A percentile compares a stretch with the other conserved stretches of the same genome.
These are phyloP conservation scores for Megaceryle torquata DNA, from an alignment of 2,113 vertebrate species.

Conservation along the genomic window DNA sequence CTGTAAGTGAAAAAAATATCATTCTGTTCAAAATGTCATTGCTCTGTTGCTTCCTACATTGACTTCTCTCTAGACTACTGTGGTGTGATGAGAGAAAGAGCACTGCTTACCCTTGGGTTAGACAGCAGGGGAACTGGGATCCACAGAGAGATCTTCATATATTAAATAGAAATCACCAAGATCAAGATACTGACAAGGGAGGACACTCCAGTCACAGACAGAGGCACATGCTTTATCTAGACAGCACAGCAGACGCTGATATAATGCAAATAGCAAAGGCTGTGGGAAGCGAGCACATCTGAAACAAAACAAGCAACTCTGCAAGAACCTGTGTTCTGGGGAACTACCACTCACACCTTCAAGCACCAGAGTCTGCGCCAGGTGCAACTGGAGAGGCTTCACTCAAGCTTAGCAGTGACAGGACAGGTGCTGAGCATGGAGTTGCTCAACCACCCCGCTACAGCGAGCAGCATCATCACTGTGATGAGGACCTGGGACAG, in stretches of 20 bases:
- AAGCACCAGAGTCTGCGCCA: background rate
- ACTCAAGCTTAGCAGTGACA: background rate
- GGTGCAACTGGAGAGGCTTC: background rate
- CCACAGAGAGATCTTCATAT: background rate
- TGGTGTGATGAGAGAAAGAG: background rate
- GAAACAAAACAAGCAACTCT: background rate
- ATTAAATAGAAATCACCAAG: background rate
- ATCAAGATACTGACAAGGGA: background rate
- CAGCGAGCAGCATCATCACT: background rate
- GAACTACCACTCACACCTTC: background rate
- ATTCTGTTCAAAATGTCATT: background rate
- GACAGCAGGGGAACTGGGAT: background rate
- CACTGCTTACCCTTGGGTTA: background rate
- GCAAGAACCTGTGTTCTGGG: background rate
- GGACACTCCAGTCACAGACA: background rate
- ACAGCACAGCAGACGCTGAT: background rate
- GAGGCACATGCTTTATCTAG: background rate
- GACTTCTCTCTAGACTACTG: background rate
- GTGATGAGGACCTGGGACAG: background rate
- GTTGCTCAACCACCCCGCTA: background rate
- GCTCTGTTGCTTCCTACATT: background rate
- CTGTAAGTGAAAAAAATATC: background rate
- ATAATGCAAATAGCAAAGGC: background rate
- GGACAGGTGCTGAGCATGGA: background rate
- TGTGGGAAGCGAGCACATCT: background rate